These are phyloP conservation scores for Mamestra brassicae DNA, from an alignment of 2,888 invertebrate species.

Conservation along the genomic window DNA sequence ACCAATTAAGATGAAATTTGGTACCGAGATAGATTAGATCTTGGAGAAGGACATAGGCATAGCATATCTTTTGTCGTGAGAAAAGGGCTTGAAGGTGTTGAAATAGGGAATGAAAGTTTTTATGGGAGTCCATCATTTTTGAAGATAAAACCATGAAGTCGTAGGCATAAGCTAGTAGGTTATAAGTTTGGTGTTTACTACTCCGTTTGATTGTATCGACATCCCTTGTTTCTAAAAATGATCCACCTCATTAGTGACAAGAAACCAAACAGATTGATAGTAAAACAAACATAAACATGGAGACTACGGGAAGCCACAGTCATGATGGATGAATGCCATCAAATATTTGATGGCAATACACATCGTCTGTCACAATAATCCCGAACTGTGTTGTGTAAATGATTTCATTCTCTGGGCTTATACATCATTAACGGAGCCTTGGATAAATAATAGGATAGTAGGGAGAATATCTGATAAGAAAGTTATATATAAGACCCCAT, in stretches of 20 bases:
- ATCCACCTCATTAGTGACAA: slow-evolving; percentile 17
- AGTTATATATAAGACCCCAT: too few species aligned
- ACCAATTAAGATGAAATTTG: too few species aligned
- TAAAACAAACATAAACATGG: slow-evolving; percentile 25
- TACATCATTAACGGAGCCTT: neutral
- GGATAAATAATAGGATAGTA: neutral
- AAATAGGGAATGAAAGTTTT: too few species aligned
- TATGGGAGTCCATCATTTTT: too few species aligned
- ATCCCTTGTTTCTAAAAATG: slow-evolving; percentile 15
- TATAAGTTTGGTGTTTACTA: too few species aligned
- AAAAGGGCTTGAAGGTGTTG: too few species aligned
- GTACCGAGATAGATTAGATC: too few species aligned
- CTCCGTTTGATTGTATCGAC: neutral
- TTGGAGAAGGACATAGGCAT: too few species aligned
- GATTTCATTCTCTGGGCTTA: neutral
- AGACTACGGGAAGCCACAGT: slow-evolving; percentile 16
- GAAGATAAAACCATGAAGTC: too few species aligned
- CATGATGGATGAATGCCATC: slow-evolving; percentile 59
- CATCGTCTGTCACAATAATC: slow-evolving; percentile 46
- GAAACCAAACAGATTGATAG: slow-evolving; percentile 26
- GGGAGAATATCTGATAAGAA: neutral
- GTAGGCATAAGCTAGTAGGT: too few species aligned
- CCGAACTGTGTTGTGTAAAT: slow-evolving; percentile 4
- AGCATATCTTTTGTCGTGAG: too few species aligned
- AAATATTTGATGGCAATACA: slow-evolving; percentile 49